phyloP scores from a whole-genome alignment of 2,797 vertebrate genomes.

The Tenualosa thibaudeaui region DNA sequence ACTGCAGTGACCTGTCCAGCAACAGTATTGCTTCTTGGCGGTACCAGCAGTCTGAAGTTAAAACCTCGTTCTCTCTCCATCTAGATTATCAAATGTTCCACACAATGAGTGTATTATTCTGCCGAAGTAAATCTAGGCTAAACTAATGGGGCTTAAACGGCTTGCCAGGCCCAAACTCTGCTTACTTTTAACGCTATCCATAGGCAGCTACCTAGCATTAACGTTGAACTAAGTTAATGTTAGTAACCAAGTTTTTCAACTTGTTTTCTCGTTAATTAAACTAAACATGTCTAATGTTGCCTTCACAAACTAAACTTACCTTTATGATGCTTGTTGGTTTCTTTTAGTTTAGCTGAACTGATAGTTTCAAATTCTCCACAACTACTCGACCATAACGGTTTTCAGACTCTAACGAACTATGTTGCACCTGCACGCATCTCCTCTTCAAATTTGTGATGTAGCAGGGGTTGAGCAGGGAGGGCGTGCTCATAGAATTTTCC shows the following conservation, averaged over 20 bases:
- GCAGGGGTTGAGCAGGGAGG: not conserved
- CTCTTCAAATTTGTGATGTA: not conserved
- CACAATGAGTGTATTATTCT: not conserved
- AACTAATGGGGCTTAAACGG: too few species aligned
- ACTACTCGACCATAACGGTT: too few species aligned
- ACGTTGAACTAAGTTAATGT: too few species aligned
- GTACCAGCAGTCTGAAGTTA: conserved; percentile 74
- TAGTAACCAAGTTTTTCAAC: too few species aligned
- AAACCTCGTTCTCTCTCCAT: conserved; percentile 72
- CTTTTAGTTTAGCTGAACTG: too few species aligned
- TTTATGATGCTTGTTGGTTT: too few species aligned
- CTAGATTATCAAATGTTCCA: conserved; percentile 3
- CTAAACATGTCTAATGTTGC: not conserved
- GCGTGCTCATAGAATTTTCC: not conserved
- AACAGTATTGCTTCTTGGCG: conserved; percentile 56
- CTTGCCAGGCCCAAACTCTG: too few species aligned
- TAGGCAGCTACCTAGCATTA: too few species aligned
- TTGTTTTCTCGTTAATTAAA: too few species aligned
- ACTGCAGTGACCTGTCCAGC: conserved; percentile 63
- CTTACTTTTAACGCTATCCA: too few species aligned
- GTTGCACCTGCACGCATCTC: not conserved
- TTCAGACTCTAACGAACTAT: not conserved
- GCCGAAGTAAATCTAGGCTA: not conserved
- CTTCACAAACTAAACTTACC: too few species aligned
- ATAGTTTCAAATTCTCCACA: too few species aligned